Conservation (phyloP, 2,797 vertebrate species). For the Gadopsis marmoratus region DNA sequence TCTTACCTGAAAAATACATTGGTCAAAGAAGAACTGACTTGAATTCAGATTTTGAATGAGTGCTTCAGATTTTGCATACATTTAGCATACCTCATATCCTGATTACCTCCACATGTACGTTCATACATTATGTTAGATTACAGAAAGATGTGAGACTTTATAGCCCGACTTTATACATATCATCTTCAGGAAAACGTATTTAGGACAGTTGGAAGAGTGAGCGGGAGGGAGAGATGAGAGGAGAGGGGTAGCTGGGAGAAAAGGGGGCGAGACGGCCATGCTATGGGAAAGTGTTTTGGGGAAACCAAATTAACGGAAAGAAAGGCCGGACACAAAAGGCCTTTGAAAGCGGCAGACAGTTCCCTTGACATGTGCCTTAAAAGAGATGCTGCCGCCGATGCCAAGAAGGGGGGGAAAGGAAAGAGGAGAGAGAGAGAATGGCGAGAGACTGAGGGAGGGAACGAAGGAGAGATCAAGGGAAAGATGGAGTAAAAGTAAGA, state of each 20-base stretch:
- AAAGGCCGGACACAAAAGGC: constrained; percentile 82
- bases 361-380: constrained; percentile 86
- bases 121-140: constrained; percentile 7
- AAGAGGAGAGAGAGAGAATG: constrained; percentile 65
- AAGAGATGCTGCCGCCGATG: constrained; percentile 83
- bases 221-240: constrained; percentile 65
- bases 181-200: constrained; percentile 53
- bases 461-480: constrained; percentile 64
- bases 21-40: neutral
- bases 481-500: constrained; percentile 60
- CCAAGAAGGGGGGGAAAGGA: constrained; percentile 77
- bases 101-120: neutral
- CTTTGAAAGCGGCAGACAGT: constrained; percentile 85
- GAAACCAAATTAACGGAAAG: constrained; percentile 82
- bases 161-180: constrained; percentile 14
- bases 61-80: neutral
- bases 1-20: neutral
- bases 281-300: constrained; percentile 86
- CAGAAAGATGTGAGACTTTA: constrained; percentile 4
- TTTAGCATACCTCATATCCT: neutral
- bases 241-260: constrained; percentile 67
- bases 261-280: constrained; percentile 79
- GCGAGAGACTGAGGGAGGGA: constrained; percentile 52
- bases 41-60: neutral
- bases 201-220: constrained; percentile 52